Base-by-base conservation (phyloP, 2,113 vertebrate genomes). In the Pomatorhinus ruficollis region DNA sequence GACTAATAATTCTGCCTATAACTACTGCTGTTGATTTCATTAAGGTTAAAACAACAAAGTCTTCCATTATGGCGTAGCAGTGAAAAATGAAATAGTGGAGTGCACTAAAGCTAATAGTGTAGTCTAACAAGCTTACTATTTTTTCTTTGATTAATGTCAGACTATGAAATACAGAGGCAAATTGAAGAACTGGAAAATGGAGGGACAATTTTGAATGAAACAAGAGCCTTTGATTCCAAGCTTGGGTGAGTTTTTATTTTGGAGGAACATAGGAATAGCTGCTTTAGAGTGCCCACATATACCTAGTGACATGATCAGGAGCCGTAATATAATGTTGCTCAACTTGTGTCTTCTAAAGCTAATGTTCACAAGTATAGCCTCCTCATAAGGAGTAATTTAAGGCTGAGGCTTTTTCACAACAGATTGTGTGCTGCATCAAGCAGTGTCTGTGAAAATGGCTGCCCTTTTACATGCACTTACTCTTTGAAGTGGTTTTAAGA, bases 101-200 rank as follows among this genome's bases (percentile, higher is more conserved):
- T 68, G 24, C 75, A 89, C 27, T 61, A 69, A 96, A 95, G 61
- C 77, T 87, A 79, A 68, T n/a, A 81, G 11, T 76, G 24, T 64
- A 74, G 39, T 84, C 45, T 70, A 94, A 83, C 33, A 71, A 85
- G 42, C 74, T 91, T 85, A 91, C 35, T 87, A 68, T 83, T 40
- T 72, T 95, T 40, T 93, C 31, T 92, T 97, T 82, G 79, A 25
- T 75, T 97, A 93, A 96, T 95, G 42, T 71, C 97, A 99, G 99
- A 99, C 97, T 99, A 98, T 95, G 99, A 99, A 99, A 99, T 99
- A 97, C 98, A 98, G 97, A 99, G 99, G 89, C 99, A 99, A 98
- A 99, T 98, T 82, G 94, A 94, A 61, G 97, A 99, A 92, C 98
- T 99, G 86, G 98, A 98, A 97, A 98, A 97, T 71, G 99, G 99